These are phyloP conservation scores for Palloptera scutellata DNA, from an alignment of 2,888 invertebrate genomes.

Conservation along the genomic window DNA sequence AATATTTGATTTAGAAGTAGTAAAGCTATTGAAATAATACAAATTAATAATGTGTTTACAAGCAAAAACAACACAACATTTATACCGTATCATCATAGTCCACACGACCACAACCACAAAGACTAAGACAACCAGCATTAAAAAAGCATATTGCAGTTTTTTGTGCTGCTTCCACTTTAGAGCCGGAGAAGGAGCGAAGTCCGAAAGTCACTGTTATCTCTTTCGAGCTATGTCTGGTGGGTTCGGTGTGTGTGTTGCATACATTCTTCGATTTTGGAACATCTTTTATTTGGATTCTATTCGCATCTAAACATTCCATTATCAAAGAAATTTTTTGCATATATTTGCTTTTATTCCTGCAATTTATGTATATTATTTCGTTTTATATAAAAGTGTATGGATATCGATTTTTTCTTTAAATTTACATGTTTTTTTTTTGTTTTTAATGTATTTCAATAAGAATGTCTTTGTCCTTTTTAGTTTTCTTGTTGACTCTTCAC, in stretches of 20 bases:
- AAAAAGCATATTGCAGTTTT: not conserved
- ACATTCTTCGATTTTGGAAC: too few relatives aligned
- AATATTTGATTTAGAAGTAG: constrained; percentile 7
- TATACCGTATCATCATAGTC: too few relatives aligned
- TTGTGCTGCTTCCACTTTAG: constrained; percentile 10
- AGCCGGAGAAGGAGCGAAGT: constrained; percentile 15
- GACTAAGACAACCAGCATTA: constrained; percentile 3
- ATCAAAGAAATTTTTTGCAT: too few relatives aligned
- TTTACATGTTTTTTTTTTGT: constrained; percentile 24
- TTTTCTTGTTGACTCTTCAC: not conserved
- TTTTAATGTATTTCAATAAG: constrained; percentile 6
- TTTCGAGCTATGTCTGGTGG: constrained; percentile 2
- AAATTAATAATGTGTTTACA: constrained; percentile 3
- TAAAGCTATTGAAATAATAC: constrained; percentile 31
- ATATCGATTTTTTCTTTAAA: constrained; percentile 19
- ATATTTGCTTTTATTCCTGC: too few relatives aligned
- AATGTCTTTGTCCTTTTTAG: not conserved
- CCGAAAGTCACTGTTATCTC: constrained; percentile 25
- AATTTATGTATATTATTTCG: not conserved
- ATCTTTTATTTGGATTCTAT: too few relatives aligned
- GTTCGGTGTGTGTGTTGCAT: constrained; percentile 19
- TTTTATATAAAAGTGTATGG: not conserved
- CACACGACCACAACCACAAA: constrained; percentile 3
- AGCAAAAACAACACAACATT: not conserved
- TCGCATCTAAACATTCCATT: too few relatives aligned